Base-by-base conservation (phyloP, 1,140 invertebrate species). In the Andricus grossulariae region DNA sequence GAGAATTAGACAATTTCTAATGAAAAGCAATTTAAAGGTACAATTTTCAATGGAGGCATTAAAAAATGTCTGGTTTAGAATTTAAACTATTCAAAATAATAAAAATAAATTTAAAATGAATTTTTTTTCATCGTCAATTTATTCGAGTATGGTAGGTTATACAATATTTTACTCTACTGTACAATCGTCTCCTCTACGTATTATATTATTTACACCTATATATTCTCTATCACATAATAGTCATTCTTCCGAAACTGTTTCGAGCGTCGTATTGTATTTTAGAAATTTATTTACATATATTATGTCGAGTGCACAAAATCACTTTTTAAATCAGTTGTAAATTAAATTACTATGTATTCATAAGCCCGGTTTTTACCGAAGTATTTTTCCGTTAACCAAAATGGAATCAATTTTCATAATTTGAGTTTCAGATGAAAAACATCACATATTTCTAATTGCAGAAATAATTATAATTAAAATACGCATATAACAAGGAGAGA, bases 171-270 rank as follows among this genome's bases (percentile, higher is more conserved):
- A n/a, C 32, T 45, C 60, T 66, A 39, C 60, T 66, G 60, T 66
- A 66, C 60, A 66, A n/a, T 66, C 39, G 6, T 32, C 39, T 66
- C 10, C n/a, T 66, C 45, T 32, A 66, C 39, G 39, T n/a, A 60
- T 32, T 60, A 66, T 55, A 19, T 66, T 66, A 66, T 66, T 66
- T 66, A 66, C 60, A 66, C 13, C 60, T 66, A 66, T 66, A 66
- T 60, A 39, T 39, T 66, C 21, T 39, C 32, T 66, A 66, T 66
- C 60, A 66, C 60, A 66, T 66, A 45, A 66, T 39, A 66, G 25
- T 45, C 60, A 66, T 66, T 66, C 15, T 66, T 66, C 60, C 16
- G 13, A 39, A 25, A 66, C 32, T 39, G 25, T 66, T 66, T 25
- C 25, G 15, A 16, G 16, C 39, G 32, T 66, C 39, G 25, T 39